Base-by-base conservation (phyloP, 2,888 invertebrate species). In the Diadegma fenestrale region DNA sequence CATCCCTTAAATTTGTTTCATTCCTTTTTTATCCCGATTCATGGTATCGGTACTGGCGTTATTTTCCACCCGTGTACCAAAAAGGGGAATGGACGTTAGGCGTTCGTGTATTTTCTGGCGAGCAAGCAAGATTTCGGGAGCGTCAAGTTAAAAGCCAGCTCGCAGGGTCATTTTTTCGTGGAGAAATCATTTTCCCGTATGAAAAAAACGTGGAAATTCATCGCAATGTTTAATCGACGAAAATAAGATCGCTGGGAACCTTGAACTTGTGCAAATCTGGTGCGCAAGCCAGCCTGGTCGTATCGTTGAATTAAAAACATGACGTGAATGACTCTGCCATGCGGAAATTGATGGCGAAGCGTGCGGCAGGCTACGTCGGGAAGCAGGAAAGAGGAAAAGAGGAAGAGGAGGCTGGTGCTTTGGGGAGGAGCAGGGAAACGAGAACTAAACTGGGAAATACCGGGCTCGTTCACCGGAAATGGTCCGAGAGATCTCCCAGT, bases 381-480 rank as follows among this genome's bases (percentile, higher is more conserved):
- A n/a, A n/a, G n/a, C n/a, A 58, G 61, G 64, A 33, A 17, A 19
- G 48, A 64, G 33, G 19, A 30, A 22, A 8, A 30, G 43, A 48
- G 30, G 14, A n/a, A n/a, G n/a, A n/a, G n/a, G n/a, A n/a, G n/a
- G n/a, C 37, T 19, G 72, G 19, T 26, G 19, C 22, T 22, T 7
- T 6, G 33, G 26, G 51, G 43, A 43, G 30, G 63, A 54, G 45
- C 17, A n/a, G 45, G 51, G 82, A 75, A 82, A 75, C 51, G 51
- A 37, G 43, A 79, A 82, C 33, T 69, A 80, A 83, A 83, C 79
- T 69, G 82, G 82, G 79, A 85, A 83, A 85, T 85, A 85, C 73
- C 81, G 73, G 73, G 84, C 72, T 85, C 81, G 81, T 85, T 85
- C 77, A 51, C 84, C 84, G 84, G 84, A 84, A 84, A 84, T 84